Conservation (phyloP, 2,797 vertebrate genomes). For the Mormyrops attenuatus region DNA sequence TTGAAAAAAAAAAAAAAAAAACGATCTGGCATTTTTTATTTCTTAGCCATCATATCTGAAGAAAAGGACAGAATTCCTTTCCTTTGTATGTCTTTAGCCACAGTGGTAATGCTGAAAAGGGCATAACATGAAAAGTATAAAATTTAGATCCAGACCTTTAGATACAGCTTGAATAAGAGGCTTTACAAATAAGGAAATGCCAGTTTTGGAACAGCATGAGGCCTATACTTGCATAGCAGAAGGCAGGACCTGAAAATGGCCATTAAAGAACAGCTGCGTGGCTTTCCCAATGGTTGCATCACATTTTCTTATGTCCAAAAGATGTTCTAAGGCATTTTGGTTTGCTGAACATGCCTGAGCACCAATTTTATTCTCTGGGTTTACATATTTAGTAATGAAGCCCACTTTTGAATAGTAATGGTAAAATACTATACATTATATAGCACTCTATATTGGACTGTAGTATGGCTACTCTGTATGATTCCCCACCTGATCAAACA, state of each 20-base stretch:
- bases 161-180: not conserved
- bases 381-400: not conserved
- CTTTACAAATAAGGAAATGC: not conserved
- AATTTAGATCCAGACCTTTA: constrained; percentile 16
- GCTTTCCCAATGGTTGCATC: not conserved
- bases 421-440: not conserved
- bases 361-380: not conserved
- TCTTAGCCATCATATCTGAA: constrained; percentile 47
- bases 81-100: constrained; percentile 33
- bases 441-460: not conserved
- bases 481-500: not conserved
- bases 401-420: not conserved
- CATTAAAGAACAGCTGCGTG: not conserved
- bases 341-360: not conserved
- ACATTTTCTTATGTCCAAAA: not conserved
- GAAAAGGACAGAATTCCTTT: constrained; percentile 34
- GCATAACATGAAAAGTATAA: not conserved
- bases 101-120: constrained; percentile 34
- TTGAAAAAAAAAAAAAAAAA: constrained; percentile 3
- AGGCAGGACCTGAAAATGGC: not conserved
- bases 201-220: not conserved
- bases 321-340: not conserved
- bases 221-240: not conserved
- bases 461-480: not conserved
- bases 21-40: constrained; percentile 42